These are phyloP conservation scores for Ormyrus nitidulus DNA, from an alignment of 2,888 invertebrate species.

Conservation along the genomic window DNA sequence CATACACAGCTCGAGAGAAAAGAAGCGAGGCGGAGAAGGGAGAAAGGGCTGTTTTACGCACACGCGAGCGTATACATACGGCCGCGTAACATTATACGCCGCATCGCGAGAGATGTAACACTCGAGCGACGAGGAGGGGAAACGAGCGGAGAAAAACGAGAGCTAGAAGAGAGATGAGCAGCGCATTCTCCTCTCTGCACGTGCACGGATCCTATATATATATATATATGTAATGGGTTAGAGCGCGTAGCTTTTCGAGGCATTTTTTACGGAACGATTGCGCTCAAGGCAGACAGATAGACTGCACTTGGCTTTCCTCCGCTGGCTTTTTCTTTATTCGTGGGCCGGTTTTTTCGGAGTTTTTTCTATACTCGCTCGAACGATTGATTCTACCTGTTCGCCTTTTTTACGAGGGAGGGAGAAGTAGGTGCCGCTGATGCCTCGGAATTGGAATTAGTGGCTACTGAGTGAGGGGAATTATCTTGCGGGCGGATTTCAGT, in stretches of 20 bases:
- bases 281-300: neutral
- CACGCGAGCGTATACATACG: neutral
- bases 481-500: no score
- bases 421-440: constrained; percentile 17
- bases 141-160: constrained; percentile 19
- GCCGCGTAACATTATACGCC: constrained; percentile 17
- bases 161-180: neutral
- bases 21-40: neutral
- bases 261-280: constrained; percentile 36
- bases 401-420: neutral
- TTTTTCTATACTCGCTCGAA: neutral
- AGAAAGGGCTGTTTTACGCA: neutral
- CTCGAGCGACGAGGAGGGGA: neutral
- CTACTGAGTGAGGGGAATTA: no score
- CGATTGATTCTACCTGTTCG: constrained; percentile 2
- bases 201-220: neutral
- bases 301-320: neutral
- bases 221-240: constrained; percentile 20
- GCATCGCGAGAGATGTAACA: constrained; percentile 4
- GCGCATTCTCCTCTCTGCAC: neutral
- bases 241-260: constrained; percentile 19
- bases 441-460: constrained; percentile 2
- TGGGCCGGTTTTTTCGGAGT: constrained; percentile 10
- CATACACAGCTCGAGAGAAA: neutral
- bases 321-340: constrained; percentile 7